Evolutionary conservation across 2,797 vertebrate genomes (phyloP).

Genomic region (Lithobates sylvaticus): DNA sequence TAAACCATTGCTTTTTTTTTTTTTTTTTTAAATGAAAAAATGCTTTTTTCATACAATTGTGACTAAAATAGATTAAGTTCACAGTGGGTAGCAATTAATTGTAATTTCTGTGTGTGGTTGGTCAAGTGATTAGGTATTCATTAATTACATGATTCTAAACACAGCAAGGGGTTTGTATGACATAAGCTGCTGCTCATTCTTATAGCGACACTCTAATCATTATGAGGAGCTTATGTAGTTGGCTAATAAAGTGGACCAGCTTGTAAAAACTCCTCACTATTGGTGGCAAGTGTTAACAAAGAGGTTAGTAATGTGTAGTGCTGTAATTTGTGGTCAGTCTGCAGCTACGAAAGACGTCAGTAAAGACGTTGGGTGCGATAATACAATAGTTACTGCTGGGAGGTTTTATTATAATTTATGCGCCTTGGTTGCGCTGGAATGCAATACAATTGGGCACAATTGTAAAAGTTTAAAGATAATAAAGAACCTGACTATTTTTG

Average conservation of each 20-base stretch:
- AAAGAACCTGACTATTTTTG: background rate
- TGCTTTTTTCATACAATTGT: background rate
- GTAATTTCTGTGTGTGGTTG: constrained; percentile 33
- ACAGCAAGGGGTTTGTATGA: constrained; percentile 12
- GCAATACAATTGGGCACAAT: background rate
- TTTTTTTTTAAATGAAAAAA: background rate
- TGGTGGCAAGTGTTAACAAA: constrained; percentile 2
- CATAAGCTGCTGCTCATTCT: background rate
- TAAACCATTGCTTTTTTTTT: background rate
- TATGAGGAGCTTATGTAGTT: background rate
- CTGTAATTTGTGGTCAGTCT: constrained; percentile 23
- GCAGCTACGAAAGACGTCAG: constrained; percentile 27
- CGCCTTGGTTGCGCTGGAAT: background rate
- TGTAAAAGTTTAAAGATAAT: background rate
- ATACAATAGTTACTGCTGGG: background rate
- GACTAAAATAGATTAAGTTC: constrained; percentile 4
- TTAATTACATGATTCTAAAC: constrained; percentile 29
- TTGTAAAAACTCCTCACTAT: constrained; percentile 12
- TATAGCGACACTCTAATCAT: background rate
- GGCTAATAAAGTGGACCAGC: constrained; percentile 22
- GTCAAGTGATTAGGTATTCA: constrained; percentile 28
- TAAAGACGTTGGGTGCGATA: background rate
- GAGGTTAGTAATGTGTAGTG: constrained; percentile 17
- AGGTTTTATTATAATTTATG: background rate
- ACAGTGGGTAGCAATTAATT: constrained; percentile 11